Evolutionary conservation across 1,140 invertebrate species (phyloP), one percentile per base, ranked within the genome.

Genomic region (Dolichoris vasculosae): DNA sequence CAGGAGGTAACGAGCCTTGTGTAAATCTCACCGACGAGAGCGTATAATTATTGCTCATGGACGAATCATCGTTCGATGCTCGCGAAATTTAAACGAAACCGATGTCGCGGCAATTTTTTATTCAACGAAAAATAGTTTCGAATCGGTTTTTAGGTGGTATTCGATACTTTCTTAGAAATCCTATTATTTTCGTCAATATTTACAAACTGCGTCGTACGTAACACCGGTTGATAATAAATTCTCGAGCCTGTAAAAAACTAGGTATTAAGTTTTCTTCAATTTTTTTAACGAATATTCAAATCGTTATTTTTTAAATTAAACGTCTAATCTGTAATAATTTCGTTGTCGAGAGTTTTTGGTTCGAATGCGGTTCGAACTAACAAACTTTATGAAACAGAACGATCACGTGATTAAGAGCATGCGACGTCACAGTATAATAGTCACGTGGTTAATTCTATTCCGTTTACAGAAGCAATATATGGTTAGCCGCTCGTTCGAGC

Each of bases 381-480:
- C 0, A n/a, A 32, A 43, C 13, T 73, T 43, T 55, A 30, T 13
- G 32, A 78, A 46, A 30, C 48, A 23, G 35, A 55, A 4, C 55
- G n/a, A 79, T 43, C 55, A 30, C 26, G n/a, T 35, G 63, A 69
- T 40, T 79, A 79, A 6, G 3, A 46, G 38, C 23, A n/a, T 48
- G 15, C 8, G 63, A 81, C 35, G 59, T 81, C 77, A 64, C 26
- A 43, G 32, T 64, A 40, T 46, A 38, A 67, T 46, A 69, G 79
- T 64, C 79, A 67, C 64, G n/a, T 40, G 43, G 48, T 40, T 30
- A 84, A 79, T 79, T 15, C 75, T 35, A 30, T 38, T 79, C 46
- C 55, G 83, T 79, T 84, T 78, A 59, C 83, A 69, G 46, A 23
- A 55, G 30, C 83, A 78, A 78, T 84, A 71, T 55, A 69, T 71